phyloP scores from a whole-genome alignment of 2,888 invertebrate species.

The Ariolimax columbianus region DNA sequence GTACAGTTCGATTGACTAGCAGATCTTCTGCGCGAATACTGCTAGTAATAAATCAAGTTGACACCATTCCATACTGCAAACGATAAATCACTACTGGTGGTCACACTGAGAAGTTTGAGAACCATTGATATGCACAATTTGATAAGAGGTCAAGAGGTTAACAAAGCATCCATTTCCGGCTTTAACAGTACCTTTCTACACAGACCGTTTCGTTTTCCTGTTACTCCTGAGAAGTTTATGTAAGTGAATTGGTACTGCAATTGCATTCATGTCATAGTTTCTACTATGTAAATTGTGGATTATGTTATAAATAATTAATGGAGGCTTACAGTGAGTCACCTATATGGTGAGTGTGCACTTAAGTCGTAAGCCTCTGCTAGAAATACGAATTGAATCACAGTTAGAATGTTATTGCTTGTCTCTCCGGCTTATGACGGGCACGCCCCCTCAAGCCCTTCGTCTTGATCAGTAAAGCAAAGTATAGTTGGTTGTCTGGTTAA shows the following conservation, averaged over 20 bases:
- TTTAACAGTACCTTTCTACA: neutral
- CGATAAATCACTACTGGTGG: no score
- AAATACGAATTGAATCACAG: neutral
- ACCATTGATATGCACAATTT: no score
- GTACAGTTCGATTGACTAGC: no score
- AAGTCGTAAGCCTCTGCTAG: neutral
- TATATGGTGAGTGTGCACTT: neutral
- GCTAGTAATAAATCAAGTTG: no score
- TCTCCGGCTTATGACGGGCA: no score
- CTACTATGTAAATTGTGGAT: neutral
- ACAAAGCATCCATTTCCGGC: conserved; percentile 14
- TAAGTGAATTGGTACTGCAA: neutral
- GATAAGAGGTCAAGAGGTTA: neutral
- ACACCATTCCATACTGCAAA: no score
- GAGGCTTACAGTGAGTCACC: neutral
- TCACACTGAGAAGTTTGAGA: no score
- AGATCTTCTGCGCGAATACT: no score
- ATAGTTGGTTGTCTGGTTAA: no score
- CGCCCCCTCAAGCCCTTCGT: no score
- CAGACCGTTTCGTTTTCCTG: neutral
- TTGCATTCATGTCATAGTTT: neutral
- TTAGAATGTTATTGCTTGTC: no score
- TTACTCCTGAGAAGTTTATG: neutral
- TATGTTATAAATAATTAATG: neutral
- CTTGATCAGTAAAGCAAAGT: no score